Conservation (phyloP, 2,888 invertebrate genomes). For the Xylota segnis region DNA sequence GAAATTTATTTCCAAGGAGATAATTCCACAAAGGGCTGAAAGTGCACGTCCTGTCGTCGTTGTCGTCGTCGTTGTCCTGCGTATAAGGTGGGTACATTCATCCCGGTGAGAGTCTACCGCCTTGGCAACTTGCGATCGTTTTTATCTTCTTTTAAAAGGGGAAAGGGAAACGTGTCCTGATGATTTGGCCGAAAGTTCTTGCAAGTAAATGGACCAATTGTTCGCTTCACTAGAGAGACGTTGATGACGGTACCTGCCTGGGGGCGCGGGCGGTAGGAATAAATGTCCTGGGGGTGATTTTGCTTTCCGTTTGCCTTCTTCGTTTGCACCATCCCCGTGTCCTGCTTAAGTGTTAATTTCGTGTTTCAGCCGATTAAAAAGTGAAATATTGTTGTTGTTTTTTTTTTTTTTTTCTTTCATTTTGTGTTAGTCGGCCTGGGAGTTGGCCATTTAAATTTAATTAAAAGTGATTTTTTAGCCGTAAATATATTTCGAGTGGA, state of each 20-base stretch:
- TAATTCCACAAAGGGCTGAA: conserved; percentile 75
- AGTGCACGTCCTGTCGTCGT: conserved; percentile 60
- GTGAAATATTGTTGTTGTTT: conserved; percentile 72
- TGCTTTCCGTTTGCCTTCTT: conserved; percentile 16
- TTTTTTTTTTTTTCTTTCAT: no score
- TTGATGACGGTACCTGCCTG: conserved; percentile 49
- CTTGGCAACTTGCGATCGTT: conserved; percentile 32
- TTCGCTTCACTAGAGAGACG: conserved; percentile 64
- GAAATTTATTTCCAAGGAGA: conserved; percentile 75
- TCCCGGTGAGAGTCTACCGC: neutral
- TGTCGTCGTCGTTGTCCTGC: conserved; percentile 23
- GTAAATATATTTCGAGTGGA: conserved; percentile 22
- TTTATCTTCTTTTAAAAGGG: conserved; percentile 29
- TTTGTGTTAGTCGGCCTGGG: conserved; percentile 12
- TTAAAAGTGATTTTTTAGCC: conserved; percentile 64
- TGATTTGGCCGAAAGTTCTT: conserved; percentile 49
- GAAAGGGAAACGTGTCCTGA: conserved; percentile 1
- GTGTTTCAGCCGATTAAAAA: conserved; percentile 75
- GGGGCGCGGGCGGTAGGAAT: neutral
- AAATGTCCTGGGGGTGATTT: conserved; percentile 63
- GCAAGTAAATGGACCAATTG: conserved; percentile 70
- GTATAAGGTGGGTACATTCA: conserved; percentile 28
- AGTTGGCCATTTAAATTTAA: conserved; percentile 68
- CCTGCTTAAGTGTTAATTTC: conserved; percentile 73
- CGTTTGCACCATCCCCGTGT: conserved; percentile 14